Evolutionary conservation across 1,140 invertebrate genomes (phyloP).

Genomic region (Drosophila ambigua): DNA sequence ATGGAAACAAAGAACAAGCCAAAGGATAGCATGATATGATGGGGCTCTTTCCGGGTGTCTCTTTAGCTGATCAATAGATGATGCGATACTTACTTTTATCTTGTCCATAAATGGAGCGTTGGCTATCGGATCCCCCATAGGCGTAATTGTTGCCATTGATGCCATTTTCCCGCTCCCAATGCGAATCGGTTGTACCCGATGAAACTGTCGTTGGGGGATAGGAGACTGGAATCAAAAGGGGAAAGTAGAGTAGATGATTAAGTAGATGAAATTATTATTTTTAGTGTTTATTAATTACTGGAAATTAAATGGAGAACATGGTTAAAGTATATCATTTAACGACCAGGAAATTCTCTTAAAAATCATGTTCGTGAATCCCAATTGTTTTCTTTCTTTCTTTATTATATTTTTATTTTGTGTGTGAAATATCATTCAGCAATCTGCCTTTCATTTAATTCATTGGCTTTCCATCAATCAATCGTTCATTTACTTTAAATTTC

Average conservation of each 20-base stretch:
- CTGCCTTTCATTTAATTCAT: slow-evolving; percentile 12
- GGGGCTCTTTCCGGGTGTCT: too few species aligned
- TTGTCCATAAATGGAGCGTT: slow-evolving; percentile 58
- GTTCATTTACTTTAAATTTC: slow-evolving; percentile 37
- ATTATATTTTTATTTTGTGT: background rate
- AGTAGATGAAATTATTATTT: background rate
- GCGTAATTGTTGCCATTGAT: slow-evolving; percentile 41
- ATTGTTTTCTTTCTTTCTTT: too few species aligned
- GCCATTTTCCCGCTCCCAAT: slow-evolving; percentile 61
- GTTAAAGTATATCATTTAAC: too few species aligned
- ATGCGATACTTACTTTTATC: slow-evolving; percentile 74
- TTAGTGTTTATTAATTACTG: too few species aligned
- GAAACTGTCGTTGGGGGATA: slow-evolving; percentile 74
- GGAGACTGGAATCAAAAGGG: slow-evolving; percentile 51
- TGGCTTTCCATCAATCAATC: slow-evolving; percentile 1
- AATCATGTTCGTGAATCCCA: too few species aligned
- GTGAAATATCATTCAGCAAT: background rate
- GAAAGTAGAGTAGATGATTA: background rate
- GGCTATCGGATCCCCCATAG: slow-evolving; percentile 56
- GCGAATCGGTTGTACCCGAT: slow-evolving; percentile 64
- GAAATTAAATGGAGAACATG: too few species aligned
- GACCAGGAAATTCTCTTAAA: too few species aligned
- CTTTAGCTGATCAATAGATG: background rate
- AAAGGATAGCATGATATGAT: slow-evolving; percentile 26
- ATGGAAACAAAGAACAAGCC: slow-evolving; percentile 46